Evolutionary conservation across 2,888 invertebrate genomes (phyloP), one percentile per base, ranked within the genome.

Genomic region (Teleogryllus oceanicus): DNA sequence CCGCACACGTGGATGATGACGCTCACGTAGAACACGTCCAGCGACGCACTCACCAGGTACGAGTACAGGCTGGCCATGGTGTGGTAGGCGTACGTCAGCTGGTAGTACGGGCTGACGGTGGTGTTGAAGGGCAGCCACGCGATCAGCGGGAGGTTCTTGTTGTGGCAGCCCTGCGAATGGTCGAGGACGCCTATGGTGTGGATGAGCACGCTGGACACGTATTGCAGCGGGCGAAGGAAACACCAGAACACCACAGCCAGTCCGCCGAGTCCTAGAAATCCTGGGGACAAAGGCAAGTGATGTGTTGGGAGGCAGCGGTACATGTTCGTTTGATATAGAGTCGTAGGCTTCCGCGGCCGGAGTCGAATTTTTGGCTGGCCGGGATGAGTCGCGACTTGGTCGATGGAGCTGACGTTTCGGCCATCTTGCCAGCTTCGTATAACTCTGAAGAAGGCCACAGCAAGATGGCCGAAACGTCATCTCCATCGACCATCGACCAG

Each of bases 221-320:
- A 62, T 62, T 62, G 62, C 62, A 62, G 62, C 3, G 62, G 62
- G 13, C 62, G 62, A 16, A 62, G 62, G 62, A 62, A 62, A 62
- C 62, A 62, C 62, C 62, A 62, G 62, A 12, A 62, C 16, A 62
- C n/a, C 13, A 62, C 62, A 16, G 62, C 62, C n/a, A 62, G 8
- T 62, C 62, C 62, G n/a, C 62, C 62, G 62, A 62, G 62, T 18
- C 62, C 62, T 16, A 62, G n/a, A 62, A 62, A 62, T 62, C 62
- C 62, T 62, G 62, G 3, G 62, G 62, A n/a, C 5, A 37, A 8
- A 37, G 37, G 5, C 37, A 37, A 37, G 1, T 5, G 24, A 0
- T 37, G 5, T 37, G 37, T 37, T 37, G 8, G 5, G 37, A 37
- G 37, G 37, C 37, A 37, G 37, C 5, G 37, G 1, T 8, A 8